These are phyloP conservation scores for Benitochromis conjunctus DNA, from an alignment of 2,113 vertebrate genomes.

Conservation along the genomic window DNA sequence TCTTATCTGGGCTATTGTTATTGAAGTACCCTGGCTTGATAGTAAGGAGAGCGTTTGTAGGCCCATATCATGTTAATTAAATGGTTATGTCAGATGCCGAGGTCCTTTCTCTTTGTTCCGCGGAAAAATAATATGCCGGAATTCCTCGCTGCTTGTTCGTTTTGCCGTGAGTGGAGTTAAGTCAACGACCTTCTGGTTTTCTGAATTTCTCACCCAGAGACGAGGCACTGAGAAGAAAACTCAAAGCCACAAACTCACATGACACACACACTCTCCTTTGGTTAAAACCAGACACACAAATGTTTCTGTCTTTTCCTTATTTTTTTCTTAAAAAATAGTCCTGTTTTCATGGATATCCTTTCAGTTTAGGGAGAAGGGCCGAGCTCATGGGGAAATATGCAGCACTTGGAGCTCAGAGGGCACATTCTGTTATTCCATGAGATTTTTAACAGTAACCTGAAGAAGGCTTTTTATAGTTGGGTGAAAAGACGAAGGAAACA, in stretches of 20 bases:
- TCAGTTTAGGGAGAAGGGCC: neutral
- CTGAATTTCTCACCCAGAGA: neutral
- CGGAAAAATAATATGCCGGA: neutral
- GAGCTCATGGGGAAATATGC: neutral
- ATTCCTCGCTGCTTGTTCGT: neutral
- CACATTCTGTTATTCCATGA: conserved; percentile 36
- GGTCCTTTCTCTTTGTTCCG: conserved; percentile 12
- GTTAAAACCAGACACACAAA: conserved; percentile 7
- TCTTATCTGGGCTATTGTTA: conserved; percentile 35
- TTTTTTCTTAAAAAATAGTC: neutral
- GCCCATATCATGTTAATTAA: conserved; percentile 22
- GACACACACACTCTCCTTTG: neutral
- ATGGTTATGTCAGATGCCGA: conserved; percentile 6
- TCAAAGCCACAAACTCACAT: neutral
- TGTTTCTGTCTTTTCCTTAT: neutral
- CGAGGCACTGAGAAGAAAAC: neutral
- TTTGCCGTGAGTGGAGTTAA: neutral
- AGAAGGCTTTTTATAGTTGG: conserved; percentile 19
- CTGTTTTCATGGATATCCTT: neutral
- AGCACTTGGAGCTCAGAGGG: neutral
- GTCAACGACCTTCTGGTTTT: neutral
- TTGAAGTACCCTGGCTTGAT: neutral
- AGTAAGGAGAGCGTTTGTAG: neutral
- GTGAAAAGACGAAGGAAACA: neutral
- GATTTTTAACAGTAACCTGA: conserved; percentile 17